phyloP scores from a whole-genome alignment of 2,888 invertebrate genomes.

The Sericinus montela region DNA sequence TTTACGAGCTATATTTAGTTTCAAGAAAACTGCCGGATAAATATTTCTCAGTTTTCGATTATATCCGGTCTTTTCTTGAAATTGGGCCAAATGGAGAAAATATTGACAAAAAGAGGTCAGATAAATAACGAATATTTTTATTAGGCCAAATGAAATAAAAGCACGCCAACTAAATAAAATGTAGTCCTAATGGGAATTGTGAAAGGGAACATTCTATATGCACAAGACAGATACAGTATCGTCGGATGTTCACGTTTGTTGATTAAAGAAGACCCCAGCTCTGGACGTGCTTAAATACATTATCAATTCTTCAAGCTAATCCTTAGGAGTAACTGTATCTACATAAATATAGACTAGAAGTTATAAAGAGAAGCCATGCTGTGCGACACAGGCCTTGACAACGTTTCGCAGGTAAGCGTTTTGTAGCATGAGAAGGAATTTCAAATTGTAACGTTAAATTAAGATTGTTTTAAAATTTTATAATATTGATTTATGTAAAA shows the following conservation, averaged over 20 bases:
- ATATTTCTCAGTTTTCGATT: slow-evolving; percentile 20
- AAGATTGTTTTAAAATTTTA: too few relatives aligned
- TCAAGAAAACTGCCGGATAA: neutral
- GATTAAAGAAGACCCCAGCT: too few relatives aligned
- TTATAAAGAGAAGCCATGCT: slow-evolving; percentile 24
- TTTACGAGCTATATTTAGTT: neutral
- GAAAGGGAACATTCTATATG: too few relatives aligned
- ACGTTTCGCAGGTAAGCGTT: slow-evolving; percentile 26
- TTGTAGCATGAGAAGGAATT: too few relatives aligned
- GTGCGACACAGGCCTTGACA: slow-evolving; percentile 27
- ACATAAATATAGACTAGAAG: neutral
- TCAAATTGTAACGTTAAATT: too few relatives aligned
- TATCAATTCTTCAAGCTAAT: too few relatives aligned
- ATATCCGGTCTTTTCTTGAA: slow-evolving; percentile 31
- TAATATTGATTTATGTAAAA: too few relatives aligned
- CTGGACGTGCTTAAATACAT: too few relatives aligned
- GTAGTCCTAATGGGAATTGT: slow-evolving; percentile 20
- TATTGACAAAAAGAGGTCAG: slow-evolving; percentile 33
- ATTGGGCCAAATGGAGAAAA: slow-evolving; percentile 31
- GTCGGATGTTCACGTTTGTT: too few relatives aligned
- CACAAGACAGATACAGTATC: too few relatives aligned
- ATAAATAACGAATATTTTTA: slow-evolving; percentile 21
- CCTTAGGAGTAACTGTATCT: too few relatives aligned
- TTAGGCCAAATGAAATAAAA: neutral
- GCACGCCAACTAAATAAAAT: slow-evolving; percentile 14